phyloP scores from a whole-genome alignment of 2,797 vertebrate genomes.

The Sternotherus odoratus region DNA sequence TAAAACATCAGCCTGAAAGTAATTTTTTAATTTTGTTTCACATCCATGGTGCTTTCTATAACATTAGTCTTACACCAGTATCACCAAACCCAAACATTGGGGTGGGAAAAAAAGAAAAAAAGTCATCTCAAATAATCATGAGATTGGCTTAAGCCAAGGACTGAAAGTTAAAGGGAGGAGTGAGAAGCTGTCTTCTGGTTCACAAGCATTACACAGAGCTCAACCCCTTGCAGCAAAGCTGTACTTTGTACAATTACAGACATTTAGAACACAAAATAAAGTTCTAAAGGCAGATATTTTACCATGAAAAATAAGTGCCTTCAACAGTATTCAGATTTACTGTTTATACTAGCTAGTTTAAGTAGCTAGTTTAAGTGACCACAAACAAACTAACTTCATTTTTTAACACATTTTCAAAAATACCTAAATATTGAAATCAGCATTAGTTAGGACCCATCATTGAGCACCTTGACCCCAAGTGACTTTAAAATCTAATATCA shows the following conservation, averaged over 20 bases:
- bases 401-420: too few species aligned
- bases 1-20: background rate
- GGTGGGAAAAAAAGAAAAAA: background rate
- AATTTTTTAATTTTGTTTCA: constrained; percentile 18
- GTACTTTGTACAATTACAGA: background rate
- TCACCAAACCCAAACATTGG: background rate
- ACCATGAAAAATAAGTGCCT: too few species aligned
- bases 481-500: too few species aligned
- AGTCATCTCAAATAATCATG: background rate
- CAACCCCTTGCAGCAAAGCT: background rate
- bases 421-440: background rate
- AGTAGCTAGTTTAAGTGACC: too few species aligned
- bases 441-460: background rate
- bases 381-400: too few species aligned
- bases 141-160: constrained; percentile 28
- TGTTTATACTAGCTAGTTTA: background rate
- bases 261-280: background rate
- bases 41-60: background rate
- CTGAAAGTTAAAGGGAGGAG: constrained; percentile 8
- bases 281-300: background rate
- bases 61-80: too few species aligned
- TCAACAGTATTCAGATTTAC: too few species aligned
- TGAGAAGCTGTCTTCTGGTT: background rate
- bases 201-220: background rate
- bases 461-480: too few species aligned